Conservation (phyloP, 2,888 invertebrate species). For the Nesidiocoris tenuis region DNA sequence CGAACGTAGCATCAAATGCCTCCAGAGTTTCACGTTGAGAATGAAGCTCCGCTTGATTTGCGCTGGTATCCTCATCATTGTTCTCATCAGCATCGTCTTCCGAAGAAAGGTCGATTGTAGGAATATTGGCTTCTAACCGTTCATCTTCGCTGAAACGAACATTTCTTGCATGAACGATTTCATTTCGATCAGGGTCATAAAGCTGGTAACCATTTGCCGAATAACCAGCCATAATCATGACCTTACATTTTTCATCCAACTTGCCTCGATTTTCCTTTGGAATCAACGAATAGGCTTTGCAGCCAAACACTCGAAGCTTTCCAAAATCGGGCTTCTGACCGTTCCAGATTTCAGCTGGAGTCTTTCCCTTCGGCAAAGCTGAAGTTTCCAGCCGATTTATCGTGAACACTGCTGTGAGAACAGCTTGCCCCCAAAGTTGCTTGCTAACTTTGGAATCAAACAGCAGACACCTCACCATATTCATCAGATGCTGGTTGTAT, state of each 20-base stretch:
- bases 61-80: constrained; percentile 9
- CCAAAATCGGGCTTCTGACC: constrained; percentile 51
- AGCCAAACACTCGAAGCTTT: constrained; percentile 52
- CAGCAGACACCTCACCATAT: constrained; percentile 50
- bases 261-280: too few relatives aligned
- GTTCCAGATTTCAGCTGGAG: constrained; percentile 49
- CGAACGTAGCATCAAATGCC: too few relatives aligned
- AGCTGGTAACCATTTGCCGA: constrained; percentile 34
- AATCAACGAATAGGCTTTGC: constrained; percentile 38
- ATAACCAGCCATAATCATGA: constrained; percentile 16
- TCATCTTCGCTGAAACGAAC: constrained; percentile 20
- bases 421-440: constrained; percentile 53
- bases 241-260: background rate
- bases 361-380: constrained; percentile 27
- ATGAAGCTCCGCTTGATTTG: too few relatives aligned
- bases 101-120: too few relatives aligned
- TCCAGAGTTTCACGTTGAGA: background rate
- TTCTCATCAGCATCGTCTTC: background rate
- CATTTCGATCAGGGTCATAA: background rate
- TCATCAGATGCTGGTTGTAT: constrained; percentile 48
- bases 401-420: constrained; percentile 50
- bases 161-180: constrained; percentile 17
- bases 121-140: background rate
- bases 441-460: constrained; percentile 50
- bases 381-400: constrained; percentile 50